Evolutionary conservation across 1,140 invertebrate species (phyloP), one percentile per base, ranked within the genome.

Genomic region (Cherax destructor): DNA sequence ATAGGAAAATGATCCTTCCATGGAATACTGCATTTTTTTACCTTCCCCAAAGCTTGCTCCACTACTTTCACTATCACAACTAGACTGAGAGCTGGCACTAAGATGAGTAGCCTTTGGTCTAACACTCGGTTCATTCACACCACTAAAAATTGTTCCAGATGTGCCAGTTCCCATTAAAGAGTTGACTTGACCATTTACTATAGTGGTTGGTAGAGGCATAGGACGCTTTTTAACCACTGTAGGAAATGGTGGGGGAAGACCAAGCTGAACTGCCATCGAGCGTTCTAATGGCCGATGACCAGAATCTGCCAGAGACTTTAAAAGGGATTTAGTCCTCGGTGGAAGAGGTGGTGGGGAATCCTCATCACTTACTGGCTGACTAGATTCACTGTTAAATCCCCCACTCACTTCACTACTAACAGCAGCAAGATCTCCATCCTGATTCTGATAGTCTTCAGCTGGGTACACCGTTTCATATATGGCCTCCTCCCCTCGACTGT

Each of bases 321-420:
- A 86, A 78, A 87, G 87, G 84, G 91, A 92, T 83, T 93, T 91
- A 49, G 93, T 89, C 86, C 95, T 94, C 50, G 95, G 95, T 24
- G 95, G 95, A 11, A 95, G 93, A 41, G 95, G 95, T 59, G 95
- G 95, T 9, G 94, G 94, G 24, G 94, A 92, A 56, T 94, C 94
- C 50, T 93, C 92, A 76, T 86, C 88, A 59, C 85, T 88, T 21
- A 61, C 72, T 11, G 61, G 83, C 11, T 78, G 85, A 83, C 56
- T 76, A 84, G 69, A 83, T 56, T 83, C 79, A 79, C 88, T 24
- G 72, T 77, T 83, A 74, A 83, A 65, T 61, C 83, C 47, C 65
- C 59, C 83, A 77, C 85, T 85, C 16, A 86, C 52, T 24, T 56
- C 56, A 30, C 77, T 52, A 49, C 78, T 74, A 24, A 88, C 59